Evolutionary conservation across 2,888 invertebrate species (phyloP).

Genomic region (Anorthoa munda): DNA sequence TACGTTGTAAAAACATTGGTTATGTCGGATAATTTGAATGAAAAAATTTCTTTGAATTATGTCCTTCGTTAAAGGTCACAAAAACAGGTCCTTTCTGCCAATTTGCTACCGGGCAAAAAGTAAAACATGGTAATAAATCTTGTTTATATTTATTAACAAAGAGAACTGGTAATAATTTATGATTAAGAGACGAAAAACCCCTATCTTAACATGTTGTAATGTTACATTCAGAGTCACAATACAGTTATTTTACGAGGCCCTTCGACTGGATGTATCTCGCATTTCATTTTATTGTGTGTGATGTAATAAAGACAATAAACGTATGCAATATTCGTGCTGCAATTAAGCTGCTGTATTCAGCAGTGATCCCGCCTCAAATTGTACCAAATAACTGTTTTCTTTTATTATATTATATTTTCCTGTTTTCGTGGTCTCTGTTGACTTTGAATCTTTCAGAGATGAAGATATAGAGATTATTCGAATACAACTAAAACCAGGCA

Average conservation of each 20-base stretch:
- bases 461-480: neutral
- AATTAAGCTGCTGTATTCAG: constrained; percentile 34
- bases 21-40: constrained; percentile 13
- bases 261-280: constrained; percentile 28
- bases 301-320: constrained; percentile 53
- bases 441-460: neutral
- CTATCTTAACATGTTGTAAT: constrained; percentile 29
- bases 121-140: constrained; percentile 25
- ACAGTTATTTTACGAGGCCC: constrained; percentile 21
- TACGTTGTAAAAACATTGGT: constrained; percentile 16
- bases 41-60: constrained; percentile 2
- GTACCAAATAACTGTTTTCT: constrained; percentile 39
- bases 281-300: constrained; percentile 46
- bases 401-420: constrained; percentile 39
- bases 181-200: constrained; percentile 35
- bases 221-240: constrained; percentile 35
- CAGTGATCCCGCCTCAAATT: constrained; percentile 36
- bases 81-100: constrained; percentile 21
- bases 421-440: constrained; percentile 4
- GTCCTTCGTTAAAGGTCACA: constrained; percentile 17
- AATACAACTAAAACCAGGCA: neutral
- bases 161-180: constrained; percentile 20
- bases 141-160: constrained; percentile 22
- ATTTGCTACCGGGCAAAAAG: constrained; percentile 31
- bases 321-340: constrained; percentile 50